A percentile compares a stretch with the other conserved stretches of the same genome.
Conservation (phyloP, 1,140 invertebrate genomes). For the Aphelinus atriplicis region DNA sequence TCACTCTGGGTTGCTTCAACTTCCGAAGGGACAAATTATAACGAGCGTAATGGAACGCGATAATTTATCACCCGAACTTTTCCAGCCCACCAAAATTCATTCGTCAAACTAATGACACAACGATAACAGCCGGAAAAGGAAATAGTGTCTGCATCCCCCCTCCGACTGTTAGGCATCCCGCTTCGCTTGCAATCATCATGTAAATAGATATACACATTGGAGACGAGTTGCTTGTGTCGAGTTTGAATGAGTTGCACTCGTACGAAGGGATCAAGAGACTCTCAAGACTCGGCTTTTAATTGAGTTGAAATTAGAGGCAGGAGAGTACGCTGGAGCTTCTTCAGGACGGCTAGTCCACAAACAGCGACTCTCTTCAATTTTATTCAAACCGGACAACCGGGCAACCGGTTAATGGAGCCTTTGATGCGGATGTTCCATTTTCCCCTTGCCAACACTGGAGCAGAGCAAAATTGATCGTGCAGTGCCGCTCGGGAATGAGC, state of each 20-base stretch:
- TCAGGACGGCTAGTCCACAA: no score
- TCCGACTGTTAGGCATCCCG: no score
- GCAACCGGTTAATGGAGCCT: constrained; percentile 19
- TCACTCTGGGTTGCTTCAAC: no score
- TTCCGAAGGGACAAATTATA: no score
- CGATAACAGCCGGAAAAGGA: background rate
- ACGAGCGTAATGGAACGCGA: no score
- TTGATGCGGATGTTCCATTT: constrained; percentile 6
- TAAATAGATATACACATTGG: constrained; percentile 23
- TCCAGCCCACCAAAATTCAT: no score
- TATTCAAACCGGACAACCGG: background rate
- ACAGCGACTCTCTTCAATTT: background rate
- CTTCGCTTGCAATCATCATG: no score
- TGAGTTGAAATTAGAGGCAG: constrained; percentile 31
- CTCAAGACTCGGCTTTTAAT: constrained; percentile 31
- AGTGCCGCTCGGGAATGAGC: background rate
- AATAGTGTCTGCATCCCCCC: background rate
- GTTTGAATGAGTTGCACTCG: constrained; percentile 19
- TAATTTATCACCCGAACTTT: no score
- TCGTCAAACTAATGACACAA: no score
- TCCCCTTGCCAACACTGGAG: background rate
- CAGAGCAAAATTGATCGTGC: background rate
- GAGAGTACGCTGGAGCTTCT: background rate
- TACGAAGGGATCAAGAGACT: constrained; percentile 13
- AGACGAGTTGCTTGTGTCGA: background rate